Percentiles rank a stretch among this genome's conserved stretches.
Conservation (phyloP, 2,797 vertebrate genomes). For the Coluber constrictor region DNA sequence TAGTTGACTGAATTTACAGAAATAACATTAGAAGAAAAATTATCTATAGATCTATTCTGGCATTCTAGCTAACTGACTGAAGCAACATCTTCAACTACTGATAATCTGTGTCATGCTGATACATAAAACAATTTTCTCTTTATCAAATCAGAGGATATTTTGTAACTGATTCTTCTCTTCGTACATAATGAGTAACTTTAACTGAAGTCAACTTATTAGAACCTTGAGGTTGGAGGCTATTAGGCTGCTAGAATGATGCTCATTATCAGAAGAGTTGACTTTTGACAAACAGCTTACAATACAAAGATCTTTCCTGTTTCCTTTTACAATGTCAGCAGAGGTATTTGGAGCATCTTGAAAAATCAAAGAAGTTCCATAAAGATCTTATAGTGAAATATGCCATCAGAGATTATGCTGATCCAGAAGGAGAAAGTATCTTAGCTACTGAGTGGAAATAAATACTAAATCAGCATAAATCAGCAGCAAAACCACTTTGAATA, state of each 20-base stretch:
- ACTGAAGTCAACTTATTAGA: slow-evolving; percentile 19
- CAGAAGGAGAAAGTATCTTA: slow-evolving; percentile 3
- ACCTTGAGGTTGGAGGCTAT: slow-evolving; percentile 22
- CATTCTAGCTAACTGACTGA: background rate
- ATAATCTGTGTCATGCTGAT: background rate
- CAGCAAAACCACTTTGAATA: background rate
- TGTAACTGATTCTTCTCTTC: background rate
- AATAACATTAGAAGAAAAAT: background rate
- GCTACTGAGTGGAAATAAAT: background rate
- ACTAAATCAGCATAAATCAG: background rate
- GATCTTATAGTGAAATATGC: slow-evolving; percentile 19
- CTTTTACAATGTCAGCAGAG: slow-evolving; percentile 32
- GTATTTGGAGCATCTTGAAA: slow-evolving; percentile 28
- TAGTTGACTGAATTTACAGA: background rate
- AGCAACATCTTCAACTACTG: background rate
- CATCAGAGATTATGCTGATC: slow-evolving; percentile 32
- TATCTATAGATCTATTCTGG: background rate
- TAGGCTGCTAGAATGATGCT: slow-evolving; percentile 24
- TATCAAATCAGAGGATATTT: background rate
- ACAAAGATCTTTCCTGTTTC: slow-evolving; percentile 28
- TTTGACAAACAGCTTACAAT: slow-evolving; percentile 24
- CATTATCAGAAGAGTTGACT: slow-evolving; percentile 17
- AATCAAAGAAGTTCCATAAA: slow-evolving; percentile 16
- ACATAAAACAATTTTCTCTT: background rate
- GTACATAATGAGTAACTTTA: background rate